phyloP scores from a whole-genome alignment of 2,113 vertebrate genomes.

The Orientallactaga bullata region DNA sequence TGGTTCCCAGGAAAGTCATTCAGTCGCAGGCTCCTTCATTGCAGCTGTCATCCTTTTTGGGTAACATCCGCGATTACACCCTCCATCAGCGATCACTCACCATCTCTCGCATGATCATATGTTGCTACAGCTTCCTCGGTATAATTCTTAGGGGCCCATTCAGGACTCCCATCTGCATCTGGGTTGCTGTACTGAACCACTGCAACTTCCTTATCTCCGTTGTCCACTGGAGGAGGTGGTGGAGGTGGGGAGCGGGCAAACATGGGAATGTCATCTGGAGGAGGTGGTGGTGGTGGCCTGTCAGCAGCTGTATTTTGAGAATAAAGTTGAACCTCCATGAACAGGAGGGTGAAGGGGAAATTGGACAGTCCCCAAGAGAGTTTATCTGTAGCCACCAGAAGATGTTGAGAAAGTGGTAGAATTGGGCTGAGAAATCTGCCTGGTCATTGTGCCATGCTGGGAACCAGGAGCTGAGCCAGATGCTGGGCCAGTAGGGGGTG shows the following conservation, averaged over 20 bases:
- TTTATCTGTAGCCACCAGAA: slow-evolving; percentile 98
- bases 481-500: slow-evolving; percentile 81
- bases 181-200: slow-evolving; percentile 97
- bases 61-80: slow-evolving; percentile 98
- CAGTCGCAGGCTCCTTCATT: slow-evolving; percentile 96
- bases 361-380: slow-evolving; percentile 96
- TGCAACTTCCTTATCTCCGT: slow-evolving; percentile 96
- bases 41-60: slow-evolving; percentile 99
- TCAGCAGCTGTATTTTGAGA: slow-evolving; percentile 92
- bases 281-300: slow-evolving; percentile 96
- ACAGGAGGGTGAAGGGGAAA: slow-evolving; percentile 87
- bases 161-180: slow-evolving; percentile 96
- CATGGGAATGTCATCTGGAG: slow-evolving; percentile 95
- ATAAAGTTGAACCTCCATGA: slow-evolving; percentile 65
- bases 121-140: slow-evolving; percentile 99
- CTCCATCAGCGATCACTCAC: slow-evolving; percentile 97
- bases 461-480: slow-evolving; percentile 96
- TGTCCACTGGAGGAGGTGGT: slow-evolving; percentile 95
- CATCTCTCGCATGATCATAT: slow-evolving; percentile 97
- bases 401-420: slow-evolving; percentile 97
- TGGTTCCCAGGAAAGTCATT: slow-evolving; percentile 98
- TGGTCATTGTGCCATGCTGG: slow-evolving; percentile 99
- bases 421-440: slow-evolving; percentile 99
- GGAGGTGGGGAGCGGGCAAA: slow-evolving; percentile 98
- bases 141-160: slow-evolving; percentile 97